These are phyloP conservation scores for Sciurus vulgaris DNA, from an alignment of 2,797 vertebrate genomes.

Conservation along the genomic window DNA sequence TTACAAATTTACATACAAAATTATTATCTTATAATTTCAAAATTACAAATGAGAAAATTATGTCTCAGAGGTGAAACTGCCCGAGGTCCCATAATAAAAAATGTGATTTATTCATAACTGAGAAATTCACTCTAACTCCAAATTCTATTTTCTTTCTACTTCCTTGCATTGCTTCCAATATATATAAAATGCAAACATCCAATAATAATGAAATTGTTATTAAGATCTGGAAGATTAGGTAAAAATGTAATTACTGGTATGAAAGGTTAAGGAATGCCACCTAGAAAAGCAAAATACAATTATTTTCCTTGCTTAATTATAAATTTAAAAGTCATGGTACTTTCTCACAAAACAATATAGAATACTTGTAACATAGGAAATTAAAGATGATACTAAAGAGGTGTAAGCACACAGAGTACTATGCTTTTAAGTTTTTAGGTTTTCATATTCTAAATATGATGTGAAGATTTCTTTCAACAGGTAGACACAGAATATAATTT, in stretches of 20 bases:
- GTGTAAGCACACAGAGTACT: neutral
- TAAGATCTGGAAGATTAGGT: neutral
- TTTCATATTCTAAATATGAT: conserved; percentile 51
- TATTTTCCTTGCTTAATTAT: neutral
- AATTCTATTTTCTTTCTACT: neutral
- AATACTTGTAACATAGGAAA: neutral
- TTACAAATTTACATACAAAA: neutral
- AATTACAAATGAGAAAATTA: conserved; percentile 35
- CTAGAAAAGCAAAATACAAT: conserved; percentile 53
- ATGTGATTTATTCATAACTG: neutral
- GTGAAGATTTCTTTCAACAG: conserved; percentile 44
- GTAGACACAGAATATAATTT: neutral
- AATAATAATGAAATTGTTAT: conserved; percentile 14
- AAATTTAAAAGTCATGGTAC: neutral
- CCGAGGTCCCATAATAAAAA: neutral
- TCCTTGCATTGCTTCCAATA: neutral
- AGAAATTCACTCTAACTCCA: neutral
- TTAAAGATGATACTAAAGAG: neutral
- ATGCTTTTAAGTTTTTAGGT: neutral
- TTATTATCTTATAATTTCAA: neutral
- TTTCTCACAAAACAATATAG: conserved; percentile 17
- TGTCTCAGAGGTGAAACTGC: neutral
- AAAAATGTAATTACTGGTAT: conserved; percentile 4
- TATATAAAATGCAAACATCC: neutral
- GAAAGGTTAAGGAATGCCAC: conserved; percentile 31